A percentile compares a stretch with the other conserved stretches of the same genome.
phyloP scores from a whole-genome alignment of 2,888 invertebrate genomes.

The Helicoverpa assulta region DNA sequence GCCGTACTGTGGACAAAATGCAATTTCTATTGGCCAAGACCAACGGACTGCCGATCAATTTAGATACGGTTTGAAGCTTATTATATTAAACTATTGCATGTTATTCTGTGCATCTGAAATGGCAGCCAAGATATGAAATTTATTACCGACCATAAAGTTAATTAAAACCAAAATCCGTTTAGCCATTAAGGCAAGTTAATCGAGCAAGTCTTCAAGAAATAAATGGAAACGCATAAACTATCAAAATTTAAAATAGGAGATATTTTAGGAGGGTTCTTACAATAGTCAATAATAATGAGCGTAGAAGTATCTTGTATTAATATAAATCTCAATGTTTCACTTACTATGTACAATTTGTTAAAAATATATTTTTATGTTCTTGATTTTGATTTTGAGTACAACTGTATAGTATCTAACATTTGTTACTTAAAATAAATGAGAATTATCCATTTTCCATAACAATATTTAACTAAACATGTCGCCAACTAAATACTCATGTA shows the following conservation, averaged over 20 bases:
- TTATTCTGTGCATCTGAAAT: neutral
- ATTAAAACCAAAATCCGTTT: no score
- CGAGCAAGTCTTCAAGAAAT: no score
- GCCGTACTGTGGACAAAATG: neutral
- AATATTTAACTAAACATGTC: neutral
- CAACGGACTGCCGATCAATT: neutral
- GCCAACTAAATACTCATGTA: neutral
- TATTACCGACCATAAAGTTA: no score
- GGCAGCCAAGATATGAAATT: no score
- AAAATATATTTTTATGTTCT: neutral
- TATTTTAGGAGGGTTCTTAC: no score
- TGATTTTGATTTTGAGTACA: neutral
- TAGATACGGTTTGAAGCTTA: neutral
- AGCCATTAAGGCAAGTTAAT: no score
- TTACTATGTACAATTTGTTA: neutral
- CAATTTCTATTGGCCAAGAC: neutral
- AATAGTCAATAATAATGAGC: no score
- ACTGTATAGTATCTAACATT: neutral
- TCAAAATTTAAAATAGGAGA: neutral
- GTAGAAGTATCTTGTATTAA: neutral
- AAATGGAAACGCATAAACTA: neutral
- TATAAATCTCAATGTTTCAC: neutral
- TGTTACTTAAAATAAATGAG: neutral
- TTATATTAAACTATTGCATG: neutral
- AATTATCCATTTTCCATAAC: constrained; percentile 8